Evolutionary conservation across 2,113 vertebrate species (phyloP).

Genomic region (Loxodonta africana): DNA sequence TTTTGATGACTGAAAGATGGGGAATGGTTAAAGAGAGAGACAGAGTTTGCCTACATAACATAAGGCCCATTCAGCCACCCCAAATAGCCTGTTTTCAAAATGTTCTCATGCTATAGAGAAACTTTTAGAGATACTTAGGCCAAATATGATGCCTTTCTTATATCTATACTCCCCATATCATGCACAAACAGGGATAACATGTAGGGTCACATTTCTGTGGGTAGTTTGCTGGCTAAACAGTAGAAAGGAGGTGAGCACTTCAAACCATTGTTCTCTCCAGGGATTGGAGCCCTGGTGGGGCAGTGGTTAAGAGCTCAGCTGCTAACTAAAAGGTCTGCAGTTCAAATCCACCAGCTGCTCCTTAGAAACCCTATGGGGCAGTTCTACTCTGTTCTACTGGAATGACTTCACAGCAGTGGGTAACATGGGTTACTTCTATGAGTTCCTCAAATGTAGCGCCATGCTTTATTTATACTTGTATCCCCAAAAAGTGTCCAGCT

Average conservation of each 20-base stretch:
- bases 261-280: neutral
- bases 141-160: neutral
- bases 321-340: too few relatives aligned
- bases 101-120: neutral
- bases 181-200: neutral
- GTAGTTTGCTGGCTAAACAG: neutral
- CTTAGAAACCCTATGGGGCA: too few relatives aligned
- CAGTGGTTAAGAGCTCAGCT: too few relatives aligned
- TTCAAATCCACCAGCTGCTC: too few relatives aligned
- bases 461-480: neutral
- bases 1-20: conserved; percentile 4
- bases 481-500: neutral
- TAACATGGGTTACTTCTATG: neutral
- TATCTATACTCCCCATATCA: neutral
- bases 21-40: neutral
- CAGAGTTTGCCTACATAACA: neutral
- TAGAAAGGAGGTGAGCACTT: neutral
- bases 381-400: too few relatives aligned
- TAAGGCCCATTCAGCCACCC: neutral
- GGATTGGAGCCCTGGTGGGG: too few relatives aligned
- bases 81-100: conserved; percentile 17
- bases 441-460: neutral
- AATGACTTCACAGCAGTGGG: too few relatives aligned
- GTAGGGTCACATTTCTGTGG: neutral
- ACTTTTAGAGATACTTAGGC: neutral